Percentiles rank a stretch among this genome's conserved stretches.
Evolutionary conservation across 2,888 invertebrate species (phyloP).

Genomic region (Drosophila lutescens): DNA sequence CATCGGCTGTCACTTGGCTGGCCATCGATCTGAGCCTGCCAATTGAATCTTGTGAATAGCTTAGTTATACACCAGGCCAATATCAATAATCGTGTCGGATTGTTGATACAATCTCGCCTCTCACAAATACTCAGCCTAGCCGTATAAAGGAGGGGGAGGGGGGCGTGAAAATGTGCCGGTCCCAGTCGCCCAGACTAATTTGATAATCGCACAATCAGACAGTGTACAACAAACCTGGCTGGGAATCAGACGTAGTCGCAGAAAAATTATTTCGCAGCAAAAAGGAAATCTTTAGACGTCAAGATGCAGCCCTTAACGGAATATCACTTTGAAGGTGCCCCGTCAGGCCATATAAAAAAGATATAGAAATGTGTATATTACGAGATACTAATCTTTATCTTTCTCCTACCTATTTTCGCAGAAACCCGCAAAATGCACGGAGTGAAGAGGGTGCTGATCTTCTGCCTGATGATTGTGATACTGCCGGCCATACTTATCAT

Average conservation of each 20-base stretch:
- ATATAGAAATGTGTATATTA: neutral
- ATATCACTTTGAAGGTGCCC: slow-evolving; percentile 81
- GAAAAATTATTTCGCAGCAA: neutral
- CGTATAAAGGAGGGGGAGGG: slow-evolving; percentile 45
- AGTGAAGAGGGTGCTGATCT: slow-evolving; percentile 90
- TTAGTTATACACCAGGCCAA: slow-evolving; percentile 51
- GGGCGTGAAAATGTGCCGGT: slow-evolving; percentile 16
- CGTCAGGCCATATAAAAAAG: slow-evolving; percentile 1
- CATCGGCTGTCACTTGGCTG: slow-evolving; percentile 54
- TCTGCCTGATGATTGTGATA: slow-evolving; percentile 91
- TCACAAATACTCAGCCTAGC: slow-evolving; percentile 16
- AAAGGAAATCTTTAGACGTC: neutral
- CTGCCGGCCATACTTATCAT: slow-evolving; percentile 91
- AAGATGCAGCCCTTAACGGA: slow-evolving; percentile 72
- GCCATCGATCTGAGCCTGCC: slow-evolving; percentile 23
- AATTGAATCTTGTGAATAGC: slow-evolving; percentile 62
- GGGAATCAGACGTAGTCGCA: slow-evolving; percentile 37
- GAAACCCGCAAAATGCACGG: slow-evolving; percentile 91
- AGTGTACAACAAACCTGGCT: slow-evolving; percentile 49
- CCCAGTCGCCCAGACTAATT: slow-evolving; percentile 44
- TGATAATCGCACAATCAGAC: slow-evolving; percentile 63
- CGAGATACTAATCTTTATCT: slow-evolving; percentile 17
- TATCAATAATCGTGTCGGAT: slow-evolving; percentile 21
- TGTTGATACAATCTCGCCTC: slow-evolving; percentile 49
- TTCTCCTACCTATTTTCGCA: slow-evolving; percentile 83